phyloP scores from a whole-genome alignment of 2,113 vertebrate species.

The Pseudolaguvia tuberculata region DNA sequence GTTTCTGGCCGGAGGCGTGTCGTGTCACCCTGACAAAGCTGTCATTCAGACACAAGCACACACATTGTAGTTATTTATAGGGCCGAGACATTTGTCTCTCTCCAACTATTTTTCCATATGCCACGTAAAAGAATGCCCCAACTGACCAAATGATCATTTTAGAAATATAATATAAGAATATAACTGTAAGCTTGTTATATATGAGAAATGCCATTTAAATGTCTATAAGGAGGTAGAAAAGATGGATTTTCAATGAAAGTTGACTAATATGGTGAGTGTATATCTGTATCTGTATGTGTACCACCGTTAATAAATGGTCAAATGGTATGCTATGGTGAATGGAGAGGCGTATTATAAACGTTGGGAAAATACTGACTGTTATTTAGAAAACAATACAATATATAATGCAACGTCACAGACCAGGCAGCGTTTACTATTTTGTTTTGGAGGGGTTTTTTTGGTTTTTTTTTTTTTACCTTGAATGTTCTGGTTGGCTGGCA shows the following conservation, averaged over 20 bases:
- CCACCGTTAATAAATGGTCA: too few species aligned
- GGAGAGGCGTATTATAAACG: too few species aligned
- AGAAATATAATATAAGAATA: too few species aligned
- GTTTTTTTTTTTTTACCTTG: conserved; percentile 65
- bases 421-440: conserved; percentile 9
- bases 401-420: conserved; percentile 22
- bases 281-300: background rate
- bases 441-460: conserved; percentile 19
- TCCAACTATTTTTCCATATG: background rate
- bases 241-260: background rate
- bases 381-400: conserved; percentile 14
- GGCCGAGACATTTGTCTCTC: background rate
- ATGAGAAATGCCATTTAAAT: background rate
- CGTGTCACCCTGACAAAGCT: conserved; percentile 26
- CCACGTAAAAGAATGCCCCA: background rate
- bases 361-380: background rate
- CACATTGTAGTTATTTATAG: conserved; percentile 16
- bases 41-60: background rate
- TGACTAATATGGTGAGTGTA: background rate
- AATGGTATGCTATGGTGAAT: too few species aligned
- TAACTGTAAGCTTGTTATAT: background rate
- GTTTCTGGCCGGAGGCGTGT: conserved; percentile 6
- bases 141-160: too few species aligned
- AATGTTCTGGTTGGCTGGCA: conserved; percentile 55
- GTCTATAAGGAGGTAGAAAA: background rate